Base-by-base conservation (phyloP, 2,797 vertebrate genomes). In the Triplophysa bombifrons region DNA sequence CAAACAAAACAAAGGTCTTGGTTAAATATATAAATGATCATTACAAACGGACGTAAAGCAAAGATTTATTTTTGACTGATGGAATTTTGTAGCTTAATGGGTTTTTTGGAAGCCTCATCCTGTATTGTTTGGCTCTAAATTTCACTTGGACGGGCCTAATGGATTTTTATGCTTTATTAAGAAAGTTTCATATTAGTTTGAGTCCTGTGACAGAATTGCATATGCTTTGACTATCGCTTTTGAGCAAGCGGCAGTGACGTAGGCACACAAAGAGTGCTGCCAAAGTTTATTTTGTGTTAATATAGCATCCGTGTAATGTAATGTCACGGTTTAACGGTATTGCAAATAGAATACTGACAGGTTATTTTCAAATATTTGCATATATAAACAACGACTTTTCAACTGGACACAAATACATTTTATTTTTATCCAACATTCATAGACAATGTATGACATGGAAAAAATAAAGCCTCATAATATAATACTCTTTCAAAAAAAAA, bases 181-280 rank as follows among this genome's bases (percentile, higher is more conserved):
- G 79, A 76, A 82, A 74, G 67, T 80, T 48, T 74, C 5, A 60
- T 76, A 55, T 56, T 64, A 65, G 22, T 65, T 67, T 76, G 22
- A 4, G 48, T 65, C 76, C 80, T 84, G 75, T 81, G 76, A 82
- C 76, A 76, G 64, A 74, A 85, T 77, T 80, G 73, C 61, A 38
- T 25, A 58, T 86, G 83, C 81, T 87, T 83, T 83, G 86, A 86
- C 84, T 86, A 11, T 87, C 70, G 10, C 80, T 91, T 90, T 79
- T 83, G 80, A 87, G 76, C 72, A 84, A 85, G 78, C 75, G 41
- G 63, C 83, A 84, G 55, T 56, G n/a, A 10, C 22, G 25, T 56
- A 77, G 56, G 63, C 81, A 80, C 72, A 30, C 30, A 30, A 30
- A 30, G 30, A 30, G 30, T 5, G 30, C 30, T 30, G 30, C 30